Base-by-base conservation (phyloP, 2,888 invertebrate genomes). In the Seira sanloemensis region DNA sequence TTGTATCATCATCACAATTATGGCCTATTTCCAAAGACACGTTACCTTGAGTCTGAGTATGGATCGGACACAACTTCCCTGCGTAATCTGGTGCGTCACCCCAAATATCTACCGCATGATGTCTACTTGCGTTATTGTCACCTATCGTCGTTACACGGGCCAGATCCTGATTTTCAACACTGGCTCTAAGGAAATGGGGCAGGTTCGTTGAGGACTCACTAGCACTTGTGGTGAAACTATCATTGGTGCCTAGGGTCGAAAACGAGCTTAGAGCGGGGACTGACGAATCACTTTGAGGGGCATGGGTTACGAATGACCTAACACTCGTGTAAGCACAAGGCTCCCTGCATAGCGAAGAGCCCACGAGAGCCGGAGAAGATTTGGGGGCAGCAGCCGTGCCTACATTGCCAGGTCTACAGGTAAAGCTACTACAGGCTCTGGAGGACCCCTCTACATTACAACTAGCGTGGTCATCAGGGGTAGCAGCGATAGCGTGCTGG, bases 201-300 rank as follows among this genome's bases (percentile, higher is more conserved):
- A 37, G 7, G 7, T 37, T 37, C 12, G 12, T 9, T 37, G 67
- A 50, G 2, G 73, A 77, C 21, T 76, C 76, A n/a, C 77, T 82
- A 25, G 83, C 50, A 62, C 26, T 83, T 5, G 74, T 74, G 21
- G 62, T 73, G n/a, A 83, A 83, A 69, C 83, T 83, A 19, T 78
- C 83, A 4, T 72, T 68, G 7, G 78, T 83, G 9, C 69, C 74
- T 18, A 81, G 1, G 16, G 82, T 77, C 9, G 82, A 77, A 19
- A 82, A 72, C 12, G 82, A 82, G 69, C 27, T 82, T 46, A 77
- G 12, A 23, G 23, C 54, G 9, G 77, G 72, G 23, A 67, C 26
- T 7, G 62, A 62, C 21, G n/a, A n/a, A n/a, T n/a, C n/a, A 62
- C 62, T 23, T 50, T 37, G 37, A 5, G 37, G 12, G 12, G 12